phyloP scores from a whole-genome alignment of 2,888 invertebrate genomes.

The Cerceris rybyensis region DNA sequence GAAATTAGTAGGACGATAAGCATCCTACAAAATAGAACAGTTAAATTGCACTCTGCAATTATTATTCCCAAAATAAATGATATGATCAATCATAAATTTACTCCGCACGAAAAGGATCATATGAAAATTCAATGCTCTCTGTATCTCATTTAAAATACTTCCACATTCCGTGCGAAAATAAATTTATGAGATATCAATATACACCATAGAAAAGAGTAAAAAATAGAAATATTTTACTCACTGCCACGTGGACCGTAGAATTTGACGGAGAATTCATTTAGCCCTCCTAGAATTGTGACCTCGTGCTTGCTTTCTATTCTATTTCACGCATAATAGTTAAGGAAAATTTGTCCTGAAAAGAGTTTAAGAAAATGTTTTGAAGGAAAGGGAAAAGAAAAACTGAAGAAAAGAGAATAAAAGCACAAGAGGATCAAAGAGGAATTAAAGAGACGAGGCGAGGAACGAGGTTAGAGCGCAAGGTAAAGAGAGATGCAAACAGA shows the following conservation, averaged over 20 bases:
- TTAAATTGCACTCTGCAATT: too few species aligned
- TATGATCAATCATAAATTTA: too few species aligned
- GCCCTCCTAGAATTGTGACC: slow-evolving; percentile 98
- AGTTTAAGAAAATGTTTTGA: neutral
- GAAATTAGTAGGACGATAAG: too few species aligned
- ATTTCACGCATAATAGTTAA: slow-evolving; percentile 67
- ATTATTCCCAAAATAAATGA: too few species aligned
- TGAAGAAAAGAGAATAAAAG: too few species aligned
- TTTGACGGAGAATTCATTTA: slow-evolving; percentile 99
- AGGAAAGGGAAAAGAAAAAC: neutral
- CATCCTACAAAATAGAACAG: too few species aligned
- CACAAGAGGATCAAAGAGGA: too few species aligned
- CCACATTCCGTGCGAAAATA: too few species aligned
- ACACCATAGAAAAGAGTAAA: neutral
- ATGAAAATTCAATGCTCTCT: too few species aligned
- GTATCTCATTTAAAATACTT: too few species aligned
- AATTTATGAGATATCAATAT: too few species aligned
- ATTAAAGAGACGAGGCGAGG: neutral
- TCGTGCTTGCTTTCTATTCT: slow-evolving; percentile 99
- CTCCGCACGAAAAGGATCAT: too few species aligned
- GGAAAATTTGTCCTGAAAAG: slow-evolving; percentile 55
- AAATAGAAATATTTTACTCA: slow-evolving; percentile 83
- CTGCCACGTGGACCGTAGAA: slow-evolving; percentile 99
- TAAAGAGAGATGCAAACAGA: neutral
- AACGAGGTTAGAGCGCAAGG: neutral